Base-by-base conservation (phyloP, 2,888 invertebrate species). In the Morpho achilles region DNA sequence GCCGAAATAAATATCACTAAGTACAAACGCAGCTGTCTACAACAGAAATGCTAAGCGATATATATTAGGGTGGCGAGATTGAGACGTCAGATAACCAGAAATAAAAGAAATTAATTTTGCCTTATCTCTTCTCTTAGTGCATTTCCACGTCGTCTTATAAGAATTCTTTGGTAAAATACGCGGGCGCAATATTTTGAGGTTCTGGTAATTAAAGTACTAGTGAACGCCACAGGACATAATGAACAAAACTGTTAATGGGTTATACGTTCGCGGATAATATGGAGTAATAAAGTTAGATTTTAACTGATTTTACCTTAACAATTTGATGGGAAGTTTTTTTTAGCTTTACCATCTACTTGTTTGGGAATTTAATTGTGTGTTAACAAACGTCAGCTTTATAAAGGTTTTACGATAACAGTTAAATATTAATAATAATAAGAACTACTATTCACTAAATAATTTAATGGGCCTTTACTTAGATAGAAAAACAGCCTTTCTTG, bases 1-100 rank as follows among this genome's bases (percentile, higher is more conserved):
- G 74, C 72, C 72, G 75, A 80, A 82, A 84, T 84, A 84, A 84
- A 83, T 84, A 83, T 80, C 73, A 74, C 73, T 77, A 76, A 83
- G 77, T 75, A 79, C 73, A 59, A 64, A 60, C 54, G 64, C 59
- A 61, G 65, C 68, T 70, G 70, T 71, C 69, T 65, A 50, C 56
- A 61, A 60, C 72, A 72, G 66, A 65, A 66, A 64, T 63, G 66
- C 65, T 66, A 58, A 61, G 66, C 64, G 56, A 56, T 62, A 63
- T 64, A 64, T 62, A 64, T 62, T 64, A 64, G 60, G 60, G 62
- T 54, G 57, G 58, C 58, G 57, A 59, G 64, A 64, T 64, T 57
- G 60, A 43, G 59, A 51, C 45, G 56, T 59, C 57, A 45, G 64
- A 64, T 62, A 59, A 62, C 56, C 52, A 57, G 41, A 64, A 64